A percentile compares a stretch with the other conserved stretches of the same genome.
Conservation (phyloP, 2,797 vertebrate genomes). For the Muscicapa striata region DNA sequence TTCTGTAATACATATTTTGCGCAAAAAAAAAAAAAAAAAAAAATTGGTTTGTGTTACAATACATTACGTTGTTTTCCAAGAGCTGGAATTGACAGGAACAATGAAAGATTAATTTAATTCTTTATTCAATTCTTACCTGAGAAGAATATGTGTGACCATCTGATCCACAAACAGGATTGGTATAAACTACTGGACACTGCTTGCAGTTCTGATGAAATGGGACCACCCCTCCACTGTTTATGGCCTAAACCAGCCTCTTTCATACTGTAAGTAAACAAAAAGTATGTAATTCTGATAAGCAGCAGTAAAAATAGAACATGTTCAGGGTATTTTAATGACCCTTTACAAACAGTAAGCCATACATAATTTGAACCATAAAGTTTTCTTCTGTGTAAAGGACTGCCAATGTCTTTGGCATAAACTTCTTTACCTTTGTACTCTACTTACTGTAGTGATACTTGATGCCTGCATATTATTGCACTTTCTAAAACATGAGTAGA, state of each 20-base stretch:
- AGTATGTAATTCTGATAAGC: conserved; percentile 53
- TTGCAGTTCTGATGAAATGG: conserved; percentile 83
- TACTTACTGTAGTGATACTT: not conserved
- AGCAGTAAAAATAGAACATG: conserved; percentile 32
- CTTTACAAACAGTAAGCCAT: conserved; percentile 22
- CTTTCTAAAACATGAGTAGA: not conserved
- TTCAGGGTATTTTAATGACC: conserved; percentile 33
- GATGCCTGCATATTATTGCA: not conserved
- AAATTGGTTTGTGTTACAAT: not conserved
- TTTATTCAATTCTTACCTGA: conserved; percentile 81
- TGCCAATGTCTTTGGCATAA: not conserved
- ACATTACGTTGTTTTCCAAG: not conserved
- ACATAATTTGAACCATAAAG: not conserved
- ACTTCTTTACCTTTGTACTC: not conserved
- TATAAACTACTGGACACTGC: conserved; percentile 87
- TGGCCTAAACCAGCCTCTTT: conserved; percentile 87
- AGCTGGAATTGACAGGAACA: not conserved
- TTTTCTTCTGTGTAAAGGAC: not conserved
- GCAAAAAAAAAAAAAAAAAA: conserved; percentile 7
- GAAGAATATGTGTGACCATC: conserved; percentile 92
- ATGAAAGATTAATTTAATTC: not conserved
- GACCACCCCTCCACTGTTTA: conserved; percentile 79
- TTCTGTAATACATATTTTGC: not conserved
- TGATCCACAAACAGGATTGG: conserved; percentile 89
- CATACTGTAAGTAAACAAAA: conserved; percentile 80